Conservation (phyloP, 2,888 invertebrate genomes). For the Gortyna flavago region DNA sequence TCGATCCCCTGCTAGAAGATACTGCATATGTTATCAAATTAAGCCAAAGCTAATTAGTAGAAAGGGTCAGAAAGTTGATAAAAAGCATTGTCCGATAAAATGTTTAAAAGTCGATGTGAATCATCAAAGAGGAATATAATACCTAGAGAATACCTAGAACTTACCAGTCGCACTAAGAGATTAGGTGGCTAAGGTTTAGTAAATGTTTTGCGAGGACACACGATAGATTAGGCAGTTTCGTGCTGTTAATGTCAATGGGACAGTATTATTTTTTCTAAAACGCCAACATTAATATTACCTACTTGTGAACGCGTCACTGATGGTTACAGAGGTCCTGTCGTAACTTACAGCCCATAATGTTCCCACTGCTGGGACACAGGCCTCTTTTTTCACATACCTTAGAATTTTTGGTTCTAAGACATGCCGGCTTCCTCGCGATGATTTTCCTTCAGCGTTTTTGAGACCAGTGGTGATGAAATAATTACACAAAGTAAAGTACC, state of each 20-base stretch:
- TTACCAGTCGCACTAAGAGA: neutral
- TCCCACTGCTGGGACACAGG: neutral
- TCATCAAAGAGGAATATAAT: constrained; percentile 6
- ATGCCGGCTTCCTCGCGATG: too few relatives aligned
- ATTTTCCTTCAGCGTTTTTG: too few relatives aligned
- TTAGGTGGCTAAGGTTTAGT: constrained; percentile 9
- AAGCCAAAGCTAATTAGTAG: neutral
- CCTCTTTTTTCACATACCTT: too few relatives aligned
- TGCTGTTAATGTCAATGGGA: neutral
- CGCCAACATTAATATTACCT: neutral
- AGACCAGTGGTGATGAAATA: too few relatives aligned
- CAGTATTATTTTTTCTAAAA: constrained; percentile 5
- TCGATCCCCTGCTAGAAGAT: too few relatives aligned
- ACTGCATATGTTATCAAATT: too few relatives aligned
- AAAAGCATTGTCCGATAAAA: constrained; percentile 1
- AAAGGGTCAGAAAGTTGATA: neutral
- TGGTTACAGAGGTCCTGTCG: neutral
- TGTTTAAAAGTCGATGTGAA: neutral
- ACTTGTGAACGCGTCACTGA: neutral
- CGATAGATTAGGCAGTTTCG: constrained; percentile 9
- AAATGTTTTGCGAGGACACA: constrained; percentile 19
- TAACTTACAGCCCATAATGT: neutral
- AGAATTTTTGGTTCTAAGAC: too few relatives aligned
- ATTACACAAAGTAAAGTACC: too few relatives aligned
- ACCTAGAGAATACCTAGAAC: too few relatives aligned